Evolutionary conservation across 1,140 invertebrate species (phyloP), one percentile per base, ranked within the genome.

Genomic region (Pseudomyrmex concolor): DNA sequence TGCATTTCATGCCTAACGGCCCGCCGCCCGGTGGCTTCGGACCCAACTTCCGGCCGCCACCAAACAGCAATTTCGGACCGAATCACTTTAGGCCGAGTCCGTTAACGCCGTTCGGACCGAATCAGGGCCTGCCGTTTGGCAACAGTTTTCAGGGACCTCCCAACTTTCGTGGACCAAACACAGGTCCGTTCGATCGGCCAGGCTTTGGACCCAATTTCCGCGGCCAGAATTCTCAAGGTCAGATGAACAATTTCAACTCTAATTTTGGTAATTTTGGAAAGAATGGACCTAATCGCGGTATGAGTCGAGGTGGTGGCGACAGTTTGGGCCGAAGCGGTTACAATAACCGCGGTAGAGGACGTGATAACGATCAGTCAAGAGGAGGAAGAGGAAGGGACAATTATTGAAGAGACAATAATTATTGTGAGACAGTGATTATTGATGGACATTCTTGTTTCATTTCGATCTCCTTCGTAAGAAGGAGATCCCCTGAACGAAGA

Each of bases 21-120:
- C 92, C 91, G 1, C 90, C 91, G 17, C 89, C 91, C 19, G 89
- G 90, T 10, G 89, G 87, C 12, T 94, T 93, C 22, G 84, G 89
- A 5, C 88, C 91, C 71, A 94, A 93, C 64, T 92, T 92, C 50
- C 64, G 93, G 1, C 66, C 66, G 12, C 76, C 76, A 0, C 92
- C 92, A 0, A 93, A 92, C 25, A 91, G 92, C 0, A 93, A 93
- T 45, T 93, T 93, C 19, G 91, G 92, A 0, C 92, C 91, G 0
- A 93, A 91, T 85, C 91, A 91, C 25, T 94, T 93, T 63, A 85
- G 93, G 15, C 92, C 91, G 0, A 90, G 76, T 13, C 89, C 90
- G 0, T 90, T 93, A 74, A 89, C 89, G 4, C 90, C 91, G 2
- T 93, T 93, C n/a, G 88, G 87, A 0, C 89, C 89, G 1, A 91